phyloP scores from a whole-genome alignment of 1,140 invertebrate species.

The Triops cancriformis region DNA sequence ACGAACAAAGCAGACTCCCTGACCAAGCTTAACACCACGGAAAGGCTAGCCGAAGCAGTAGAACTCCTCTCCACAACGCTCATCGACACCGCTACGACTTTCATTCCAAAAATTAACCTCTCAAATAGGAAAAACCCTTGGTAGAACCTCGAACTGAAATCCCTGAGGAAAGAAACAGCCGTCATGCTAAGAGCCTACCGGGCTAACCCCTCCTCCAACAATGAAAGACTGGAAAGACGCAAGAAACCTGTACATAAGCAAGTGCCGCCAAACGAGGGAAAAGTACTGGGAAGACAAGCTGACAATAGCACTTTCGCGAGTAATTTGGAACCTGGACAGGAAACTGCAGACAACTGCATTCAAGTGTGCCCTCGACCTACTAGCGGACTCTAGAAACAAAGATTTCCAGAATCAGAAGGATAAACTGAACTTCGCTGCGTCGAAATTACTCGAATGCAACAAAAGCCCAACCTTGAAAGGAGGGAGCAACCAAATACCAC shows the following conservation, averaged over 20 bases:
- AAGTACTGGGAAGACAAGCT: slow-evolving; percentile 11
- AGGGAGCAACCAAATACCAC: neutral
- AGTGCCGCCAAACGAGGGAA: neutral
- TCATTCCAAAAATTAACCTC: slow-evolving; percentile 8
- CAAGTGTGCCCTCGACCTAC: neutral
- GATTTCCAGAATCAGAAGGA: neutral
- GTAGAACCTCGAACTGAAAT: neutral
- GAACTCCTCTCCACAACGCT: neutral
- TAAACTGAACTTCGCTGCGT: slow-evolving; percentile 7
- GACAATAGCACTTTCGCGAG: neutral
- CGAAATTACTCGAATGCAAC: slow-evolving; percentile 4
- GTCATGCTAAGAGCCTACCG: neutral
- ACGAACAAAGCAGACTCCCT: neutral
- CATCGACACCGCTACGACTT: neutral
- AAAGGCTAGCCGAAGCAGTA: neutral
- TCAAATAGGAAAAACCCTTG: neutral
- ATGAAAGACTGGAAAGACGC: neutral
- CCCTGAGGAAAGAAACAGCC: neutral
- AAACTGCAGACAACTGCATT: neutral
- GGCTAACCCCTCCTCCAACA: neutral
- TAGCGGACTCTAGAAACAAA: neutral
- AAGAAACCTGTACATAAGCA: neutral
- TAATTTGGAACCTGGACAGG: neutral
- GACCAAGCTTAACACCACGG: neutral
- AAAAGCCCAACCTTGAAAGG: neutral